Evolutionary conservation across 2,113 vertebrate genomes (phyloP).

Genomic region (Isichthys henryi): DNA sequence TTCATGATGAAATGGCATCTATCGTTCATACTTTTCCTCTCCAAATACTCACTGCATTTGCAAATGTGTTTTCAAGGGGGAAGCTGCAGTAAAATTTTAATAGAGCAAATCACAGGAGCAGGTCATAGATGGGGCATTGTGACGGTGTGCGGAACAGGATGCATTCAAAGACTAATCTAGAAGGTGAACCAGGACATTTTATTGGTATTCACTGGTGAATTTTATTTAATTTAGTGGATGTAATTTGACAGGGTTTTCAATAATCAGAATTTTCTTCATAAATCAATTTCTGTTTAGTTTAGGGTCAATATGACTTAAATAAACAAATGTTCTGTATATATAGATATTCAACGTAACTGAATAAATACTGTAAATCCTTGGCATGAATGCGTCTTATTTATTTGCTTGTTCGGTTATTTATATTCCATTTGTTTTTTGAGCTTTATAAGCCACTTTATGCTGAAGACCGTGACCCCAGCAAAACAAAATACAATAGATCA

Average conservation of each 20-base stretch:
- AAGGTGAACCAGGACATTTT: background rate
- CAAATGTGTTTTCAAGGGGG: background rate
- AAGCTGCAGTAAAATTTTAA: background rate
- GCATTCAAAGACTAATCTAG: background rate
- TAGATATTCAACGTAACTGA: background rate
- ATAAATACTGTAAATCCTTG: background rate
- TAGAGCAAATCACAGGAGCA: background rate
- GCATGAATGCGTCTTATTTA: background rate
- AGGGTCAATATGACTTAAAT: background rate
- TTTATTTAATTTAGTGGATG: background rate
- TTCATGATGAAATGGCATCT: background rate
- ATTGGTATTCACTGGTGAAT: background rate
- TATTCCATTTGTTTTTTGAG: background rate
- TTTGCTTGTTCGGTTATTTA: background rate
- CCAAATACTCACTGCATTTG: background rate
- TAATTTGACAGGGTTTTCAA: background rate
- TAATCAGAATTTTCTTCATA: background rate
- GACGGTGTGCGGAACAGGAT: background rate
- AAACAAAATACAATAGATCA: background rate
- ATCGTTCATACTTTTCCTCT: background rate
- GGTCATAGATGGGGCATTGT: background rate
- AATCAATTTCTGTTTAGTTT: background rate
- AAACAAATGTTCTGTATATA: background rate
- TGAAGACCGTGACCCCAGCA: background rate
- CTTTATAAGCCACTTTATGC: background rate